Evolutionary conservation across 2,888 invertebrate genomes (phyloP), one percentile per base, ranked within the genome.

Genomic region (Leptogaster cylindrica): DNA sequence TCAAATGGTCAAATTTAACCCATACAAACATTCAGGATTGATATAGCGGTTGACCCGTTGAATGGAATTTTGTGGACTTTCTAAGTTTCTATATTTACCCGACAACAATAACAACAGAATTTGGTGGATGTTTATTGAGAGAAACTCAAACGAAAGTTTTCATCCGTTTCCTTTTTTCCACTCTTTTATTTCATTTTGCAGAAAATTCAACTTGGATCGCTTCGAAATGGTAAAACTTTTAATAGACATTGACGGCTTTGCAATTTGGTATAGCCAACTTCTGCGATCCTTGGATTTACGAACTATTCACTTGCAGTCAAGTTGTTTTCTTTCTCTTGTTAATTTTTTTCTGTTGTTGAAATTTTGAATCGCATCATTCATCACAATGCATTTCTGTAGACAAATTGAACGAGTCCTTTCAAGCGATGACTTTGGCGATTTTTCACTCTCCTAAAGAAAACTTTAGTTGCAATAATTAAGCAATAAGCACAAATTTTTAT

Each of bases 21-120:
- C 55, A 55, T 55, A 55, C 23, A 39, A 36, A 55, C 33, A 33
- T 55, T 55, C 39, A n/a, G 55, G 55, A 55, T 55, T 55, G 55
- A 55, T 36, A 55, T 55, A 55, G 55, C 39, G 23, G 55, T 55
- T 55, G 55, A 55, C 55, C 55, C 55, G 55, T 55, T 14, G 52
- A 36, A 55, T 36, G 55, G 39, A 33, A 55, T 55, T 44, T 55
- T 55, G 55, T 36, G 55, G 55, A 55, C 55, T 55, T 55, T 55
- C 20, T 39, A 55, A 55, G 55, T 55, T 55, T 55, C 33, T 55
- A 36, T 55, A 55, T 55, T 55, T 55, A 55, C 55, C 25, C 55
- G 14, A n/a, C 36, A 36, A 31, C 55, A 55, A 36, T 55, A 55
- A 55, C 55, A 55, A 55, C 55, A 55, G 33, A 36, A 55, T 23